phyloP scores from a whole-genome alignment of 2,797 vertebrate genomes.

The Pangasius macronema region DNA sequence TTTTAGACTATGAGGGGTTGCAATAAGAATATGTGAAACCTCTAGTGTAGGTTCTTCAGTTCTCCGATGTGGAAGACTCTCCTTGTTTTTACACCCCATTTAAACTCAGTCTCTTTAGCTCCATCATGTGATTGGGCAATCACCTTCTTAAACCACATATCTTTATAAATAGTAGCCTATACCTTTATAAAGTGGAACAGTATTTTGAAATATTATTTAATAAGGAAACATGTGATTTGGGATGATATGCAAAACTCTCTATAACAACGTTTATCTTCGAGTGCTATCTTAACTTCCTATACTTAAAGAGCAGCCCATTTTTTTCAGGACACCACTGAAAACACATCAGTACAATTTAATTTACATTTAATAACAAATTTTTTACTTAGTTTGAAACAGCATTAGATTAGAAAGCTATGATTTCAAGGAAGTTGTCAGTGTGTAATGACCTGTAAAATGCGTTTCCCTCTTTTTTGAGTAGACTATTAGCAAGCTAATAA shows the following conservation, averaged over 20 bases:
- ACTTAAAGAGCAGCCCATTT: not conserved
- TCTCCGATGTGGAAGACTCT: not conserved
- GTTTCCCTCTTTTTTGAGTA: not conserved
- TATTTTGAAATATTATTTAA: not conserved
- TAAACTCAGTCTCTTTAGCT: not conserved
- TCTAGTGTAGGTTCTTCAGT: not conserved
- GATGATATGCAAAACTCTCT: not conserved
- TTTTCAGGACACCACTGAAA: not conserved
- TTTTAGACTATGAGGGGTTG: not conserved
- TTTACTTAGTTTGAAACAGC: not conserved
- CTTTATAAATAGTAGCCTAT: not conserved
- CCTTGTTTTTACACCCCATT: not conserved
- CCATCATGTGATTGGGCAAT: not conserved
- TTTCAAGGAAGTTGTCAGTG: not conserved
- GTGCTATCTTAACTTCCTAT: not conserved
- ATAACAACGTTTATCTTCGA: not conserved
- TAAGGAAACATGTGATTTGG: not conserved
- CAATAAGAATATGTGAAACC: not conserved
- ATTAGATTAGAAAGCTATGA: not conserved
- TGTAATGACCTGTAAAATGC: conserved; percentile 17
- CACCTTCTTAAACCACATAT: not conserved
- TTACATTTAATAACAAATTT: not conserved
- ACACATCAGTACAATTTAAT: not conserved
- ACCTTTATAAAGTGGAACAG: not conserved
- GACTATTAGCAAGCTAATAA: conserved; percentile 10